Conservation (phyloP, 1,140 invertebrate species). For the Dreissena rostriformis region DNA sequence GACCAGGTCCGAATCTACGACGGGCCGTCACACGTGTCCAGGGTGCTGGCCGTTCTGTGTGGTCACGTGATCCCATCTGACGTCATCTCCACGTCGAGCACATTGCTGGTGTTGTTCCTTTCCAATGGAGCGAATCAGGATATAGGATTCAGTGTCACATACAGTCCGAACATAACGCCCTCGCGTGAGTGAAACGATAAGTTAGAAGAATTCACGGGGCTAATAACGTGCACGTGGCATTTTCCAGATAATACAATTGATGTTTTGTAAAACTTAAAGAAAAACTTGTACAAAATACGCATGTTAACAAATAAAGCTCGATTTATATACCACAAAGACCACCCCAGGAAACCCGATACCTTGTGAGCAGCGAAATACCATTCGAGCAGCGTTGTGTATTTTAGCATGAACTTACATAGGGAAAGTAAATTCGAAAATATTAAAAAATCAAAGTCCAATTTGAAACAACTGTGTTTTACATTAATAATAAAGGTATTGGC, state of each 20-base stretch:
- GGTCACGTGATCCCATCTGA: conserved; percentile 23
- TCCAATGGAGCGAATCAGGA: conserved; percentile 17
- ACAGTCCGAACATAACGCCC: conserved; percentile 1
- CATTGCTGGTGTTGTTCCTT: conserved; percentile 22
- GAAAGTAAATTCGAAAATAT: no score
- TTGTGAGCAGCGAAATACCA: no score
- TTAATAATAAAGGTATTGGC: no score
- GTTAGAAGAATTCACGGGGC: background rate
- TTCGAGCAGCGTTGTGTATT: no score
- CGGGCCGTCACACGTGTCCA: conserved; percentile 4
- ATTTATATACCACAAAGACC: no score
- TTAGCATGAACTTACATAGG: no score
- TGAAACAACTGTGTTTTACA: no score
- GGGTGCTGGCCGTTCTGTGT: conserved; percentile 14
- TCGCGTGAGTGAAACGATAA: background rate
- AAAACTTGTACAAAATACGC: background rate
- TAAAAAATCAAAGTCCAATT: no score
- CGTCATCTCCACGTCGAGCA: conserved; percentile 6
- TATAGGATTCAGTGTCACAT: conserved; percentile 32
- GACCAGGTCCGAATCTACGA: conserved; percentile 41
- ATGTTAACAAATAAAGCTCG: background rate
- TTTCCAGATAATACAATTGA: background rate
- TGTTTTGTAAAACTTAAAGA: background rate
- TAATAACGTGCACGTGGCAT: background rate
- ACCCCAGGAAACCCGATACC: no score